Percentiles rank a stretch among this genome's conserved stretches.
Evolutionary conservation across 2,888 invertebrate genomes (phyloP).

Genomic region (Scrobipalpa atriplicella): DNA sequence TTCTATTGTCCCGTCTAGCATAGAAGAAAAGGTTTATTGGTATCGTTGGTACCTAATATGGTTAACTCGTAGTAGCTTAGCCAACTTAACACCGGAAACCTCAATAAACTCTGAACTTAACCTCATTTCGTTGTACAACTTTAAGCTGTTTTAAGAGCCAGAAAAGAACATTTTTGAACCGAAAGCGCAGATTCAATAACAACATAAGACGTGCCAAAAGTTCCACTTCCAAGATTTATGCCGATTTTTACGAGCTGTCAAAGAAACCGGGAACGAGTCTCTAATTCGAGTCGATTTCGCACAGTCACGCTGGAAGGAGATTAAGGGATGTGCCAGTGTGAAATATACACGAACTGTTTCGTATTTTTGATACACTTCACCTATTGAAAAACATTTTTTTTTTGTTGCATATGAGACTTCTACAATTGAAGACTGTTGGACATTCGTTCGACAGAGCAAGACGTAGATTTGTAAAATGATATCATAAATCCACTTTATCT

Average conservation of each 20-base stretch:
- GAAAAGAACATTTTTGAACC: background rate
- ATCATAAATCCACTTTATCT: too few species aligned
- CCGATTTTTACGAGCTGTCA: slow-evolving; percentile 34
- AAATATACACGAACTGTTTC: background rate
- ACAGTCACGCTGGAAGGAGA: slow-evolving; percentile 45
- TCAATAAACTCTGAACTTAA: background rate
- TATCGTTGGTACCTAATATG: too few species aligned
- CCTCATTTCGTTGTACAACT: background rate
- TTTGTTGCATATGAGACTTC: too few species aligned
- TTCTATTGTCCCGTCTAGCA: too few species aligned
- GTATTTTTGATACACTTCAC: background rate
- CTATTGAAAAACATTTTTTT: too few species aligned
- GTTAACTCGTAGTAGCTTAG: too few species aligned
- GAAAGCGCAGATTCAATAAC: background rate
- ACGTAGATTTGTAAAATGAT: too few species aligned
- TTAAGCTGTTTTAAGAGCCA: background rate
- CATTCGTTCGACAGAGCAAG: too few species aligned
- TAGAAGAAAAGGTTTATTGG: too few species aligned
- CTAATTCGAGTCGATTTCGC: slow-evolving; percentile 45
- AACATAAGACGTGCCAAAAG: slow-evolving; percentile 38
- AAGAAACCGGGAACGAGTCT: slow-evolving; percentile 28
- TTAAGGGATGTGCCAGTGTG: background rate
- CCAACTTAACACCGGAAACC: too few species aligned
- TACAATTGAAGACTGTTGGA: too few species aligned
- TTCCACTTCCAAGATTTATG: slow-evolving; percentile 38